phyloP scores from a whole-genome alignment of 2,888 invertebrate genomes.

The Heliconius hortense region DNA sequence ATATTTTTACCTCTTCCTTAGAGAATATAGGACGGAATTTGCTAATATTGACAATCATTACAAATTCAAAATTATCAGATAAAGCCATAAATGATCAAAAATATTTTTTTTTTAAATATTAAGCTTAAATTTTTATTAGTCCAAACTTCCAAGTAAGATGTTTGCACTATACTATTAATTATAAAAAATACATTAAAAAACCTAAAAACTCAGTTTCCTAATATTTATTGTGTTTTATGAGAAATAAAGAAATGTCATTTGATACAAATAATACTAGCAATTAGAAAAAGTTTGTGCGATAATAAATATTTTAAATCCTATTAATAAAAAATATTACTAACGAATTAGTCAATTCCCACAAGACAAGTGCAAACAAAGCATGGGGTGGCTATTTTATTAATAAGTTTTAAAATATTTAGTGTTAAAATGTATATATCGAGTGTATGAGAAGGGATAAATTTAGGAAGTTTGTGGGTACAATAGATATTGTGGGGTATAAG shows the following conservation, averaged over 20 bases:
- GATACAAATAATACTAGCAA: no score
- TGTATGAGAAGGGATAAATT: background rate
- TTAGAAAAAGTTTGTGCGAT: constrained; percentile 16
- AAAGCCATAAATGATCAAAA: background rate
- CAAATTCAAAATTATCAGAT: background rate
- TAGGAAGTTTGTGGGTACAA: background rate
- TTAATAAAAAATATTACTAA: constrained; percentile 7
- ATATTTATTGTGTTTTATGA: no score
- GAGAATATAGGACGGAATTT: constrained; percentile 34
- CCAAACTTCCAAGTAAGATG: no score
- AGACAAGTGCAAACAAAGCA: constrained; percentile 22
- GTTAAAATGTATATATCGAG: background rate
- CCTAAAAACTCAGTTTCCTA: no score
- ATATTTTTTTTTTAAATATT: background rate
- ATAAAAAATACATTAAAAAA: background rate
- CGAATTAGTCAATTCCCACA: background rate
- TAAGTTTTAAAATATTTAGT: constrained; percentile 14
- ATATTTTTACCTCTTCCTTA: constrained; percentile 33
- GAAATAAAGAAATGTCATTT: background rate
- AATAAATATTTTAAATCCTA: constrained; percentile 15
- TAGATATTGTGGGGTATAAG: constrained; percentile 1
- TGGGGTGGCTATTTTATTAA: constrained; percentile 3
- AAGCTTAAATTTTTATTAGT: background rate
- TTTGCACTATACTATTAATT: background rate
- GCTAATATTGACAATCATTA: constrained; percentile 32